Evolutionary conservation across 2,797 vertebrate genomes (phyloP), one percentile per base, ranked within the genome.

Genomic region (Carapus acus): DNA sequence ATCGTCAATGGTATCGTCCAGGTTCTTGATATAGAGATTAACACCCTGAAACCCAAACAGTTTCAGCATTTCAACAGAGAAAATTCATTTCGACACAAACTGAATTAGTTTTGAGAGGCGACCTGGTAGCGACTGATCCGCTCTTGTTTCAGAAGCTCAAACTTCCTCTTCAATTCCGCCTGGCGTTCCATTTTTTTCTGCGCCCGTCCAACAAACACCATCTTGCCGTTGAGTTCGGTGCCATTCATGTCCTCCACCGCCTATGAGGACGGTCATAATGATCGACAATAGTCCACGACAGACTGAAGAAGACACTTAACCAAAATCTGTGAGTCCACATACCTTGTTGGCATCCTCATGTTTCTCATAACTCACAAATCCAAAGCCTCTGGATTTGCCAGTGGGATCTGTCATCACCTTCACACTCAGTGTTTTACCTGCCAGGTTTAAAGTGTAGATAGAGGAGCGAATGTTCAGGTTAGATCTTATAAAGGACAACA

Each of bases 261-360:
- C 96, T 99, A 74, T 46, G 34, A 67, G 66, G 7, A 1, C 40
- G 61, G 38, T 19, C 40, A 45, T 29, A 8, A 33, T 59, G 16
- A 52, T 60, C 36, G 54, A 20, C 49, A 13, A 40, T 36, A 50
- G 36, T 39, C 39, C 45, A 15, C 13, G 7, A 53, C 14, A 15
- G 9, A 53, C 7, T 36, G 39, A 49, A 7, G 41, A 2, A 64
- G 2, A 56, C 19, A 50, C 5, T 16, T 39, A 27, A 4, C 4
- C 24, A 27, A 4, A 27, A 1, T 33, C 24, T 27, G 43, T 13
- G 2, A 66, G 3, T 18, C 11, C 7, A 3, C 54, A 19, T 78
- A 99, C 96, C 94, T 96, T 93, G 86, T 93, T 96, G 43, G 96
- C 96, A 42, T 99, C 96, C 77, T 99, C 94, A 4, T 99, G 96